phyloP scores from a whole-genome alignment of 2,888 invertebrate genomes.

The Crematogaster levior region DNA sequence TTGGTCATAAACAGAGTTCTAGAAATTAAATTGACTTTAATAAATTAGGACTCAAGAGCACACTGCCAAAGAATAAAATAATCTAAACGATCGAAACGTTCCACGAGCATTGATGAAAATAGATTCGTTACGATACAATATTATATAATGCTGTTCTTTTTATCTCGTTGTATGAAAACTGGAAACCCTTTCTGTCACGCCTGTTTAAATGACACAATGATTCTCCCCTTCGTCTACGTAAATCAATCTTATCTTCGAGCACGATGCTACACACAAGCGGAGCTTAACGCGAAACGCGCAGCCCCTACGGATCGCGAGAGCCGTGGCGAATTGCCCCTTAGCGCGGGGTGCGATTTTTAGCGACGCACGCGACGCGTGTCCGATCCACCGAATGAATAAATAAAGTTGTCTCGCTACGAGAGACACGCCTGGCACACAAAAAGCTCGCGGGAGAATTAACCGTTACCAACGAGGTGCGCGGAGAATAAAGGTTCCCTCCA shows the following conservation, averaged over 20 bases:
- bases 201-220: conserved; percentile 44
- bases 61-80: not conserved
- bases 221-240: conserved; percentile 27
- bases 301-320: conserved; percentile 57
- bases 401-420: conserved; percentile 73
- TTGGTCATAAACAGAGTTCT: not conserved
- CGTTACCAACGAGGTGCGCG: conserved; percentile 38
- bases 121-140: not conserved
- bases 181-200: conserved; percentile 51
- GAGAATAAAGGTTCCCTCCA: not conserved
- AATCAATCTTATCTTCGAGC: conserved; percentile 44
- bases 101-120: not conserved
- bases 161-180: conserved; percentile 23
- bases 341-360: conserved; percentile 63
- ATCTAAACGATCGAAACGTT: not conserved
- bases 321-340: conserved; percentile 72
- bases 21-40: not conserved
- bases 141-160: not conserved
- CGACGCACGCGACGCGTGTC: conserved; percentile 77
- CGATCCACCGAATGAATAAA: conserved; percentile 79
- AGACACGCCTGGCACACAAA: not conserved
- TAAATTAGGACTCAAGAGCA: not conserved
- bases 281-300: conserved; percentile 30
- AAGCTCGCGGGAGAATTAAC: conserved; percentile 31
- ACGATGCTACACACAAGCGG: conserved; percentile 24